Conservation (phyloP, 2,797 vertebrate species). For the Syndactyla subalaris region DNA sequence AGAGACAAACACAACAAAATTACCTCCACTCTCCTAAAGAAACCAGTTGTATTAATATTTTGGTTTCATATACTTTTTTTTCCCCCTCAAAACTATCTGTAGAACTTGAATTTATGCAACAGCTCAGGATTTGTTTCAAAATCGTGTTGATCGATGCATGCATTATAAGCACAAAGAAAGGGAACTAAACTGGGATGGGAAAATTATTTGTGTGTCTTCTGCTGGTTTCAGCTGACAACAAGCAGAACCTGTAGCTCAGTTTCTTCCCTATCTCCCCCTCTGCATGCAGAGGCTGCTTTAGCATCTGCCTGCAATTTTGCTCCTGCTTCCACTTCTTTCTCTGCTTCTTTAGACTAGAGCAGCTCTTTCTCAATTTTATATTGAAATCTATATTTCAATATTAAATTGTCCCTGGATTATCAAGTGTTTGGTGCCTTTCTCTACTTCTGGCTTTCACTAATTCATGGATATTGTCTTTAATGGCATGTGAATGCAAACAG, state of each 20-base stretch:
- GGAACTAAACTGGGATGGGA: slow-evolving; percentile 1
- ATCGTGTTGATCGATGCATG: background rate
- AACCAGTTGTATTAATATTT: background rate
- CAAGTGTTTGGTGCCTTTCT: background rate
- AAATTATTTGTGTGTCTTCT: background rate
- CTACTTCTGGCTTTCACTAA: background rate
- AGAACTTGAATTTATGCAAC: background rate
- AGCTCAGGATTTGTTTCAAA: background rate
- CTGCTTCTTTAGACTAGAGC: background rate
- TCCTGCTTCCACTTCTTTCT: slow-evolving; percentile 10
- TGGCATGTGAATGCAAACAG: background rate
- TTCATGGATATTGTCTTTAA: background rate
- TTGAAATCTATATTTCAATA: background rate
- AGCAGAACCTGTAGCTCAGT: slow-evolving; percentile 36
- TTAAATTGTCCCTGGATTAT: background rate
- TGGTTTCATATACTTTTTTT: background rate
- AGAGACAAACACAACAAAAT: background rate
- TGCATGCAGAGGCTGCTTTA: background rate
- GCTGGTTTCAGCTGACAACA: slow-evolving; percentile 9
- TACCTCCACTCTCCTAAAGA: background rate
- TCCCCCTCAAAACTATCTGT: background rate
- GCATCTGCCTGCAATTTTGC: background rate
- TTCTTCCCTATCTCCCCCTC: background rate
- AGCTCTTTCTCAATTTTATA: background rate
- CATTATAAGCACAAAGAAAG: slow-evolving; percentile 21